Conservation (phyloP, 2,888 invertebrate species). For the Harpalus rufipes region DNA sequence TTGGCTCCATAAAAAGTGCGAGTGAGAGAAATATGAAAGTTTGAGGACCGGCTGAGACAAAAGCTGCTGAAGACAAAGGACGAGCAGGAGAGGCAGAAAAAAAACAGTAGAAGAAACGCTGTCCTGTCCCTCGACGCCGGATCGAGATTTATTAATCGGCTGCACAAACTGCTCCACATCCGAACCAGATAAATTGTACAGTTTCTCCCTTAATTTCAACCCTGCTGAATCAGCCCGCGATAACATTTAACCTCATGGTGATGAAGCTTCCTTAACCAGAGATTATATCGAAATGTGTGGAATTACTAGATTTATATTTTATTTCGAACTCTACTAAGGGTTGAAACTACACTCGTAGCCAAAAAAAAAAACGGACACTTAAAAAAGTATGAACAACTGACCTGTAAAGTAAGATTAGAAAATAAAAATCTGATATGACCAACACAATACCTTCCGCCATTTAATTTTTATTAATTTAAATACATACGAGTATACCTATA, state of each 20-base stretch:
- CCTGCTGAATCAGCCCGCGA: neutral
- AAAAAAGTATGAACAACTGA: no score
- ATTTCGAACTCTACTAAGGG: no score
- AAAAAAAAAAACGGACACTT: no score
- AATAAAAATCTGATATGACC: no score
- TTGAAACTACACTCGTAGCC: no score
- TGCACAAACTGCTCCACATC: conserved; percentile 64
- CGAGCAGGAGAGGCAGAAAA: conserved; percentile 21
- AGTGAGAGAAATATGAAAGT: conserved; percentile 62
- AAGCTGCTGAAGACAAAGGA: conserved; percentile 39
- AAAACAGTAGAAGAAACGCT: conserved; percentile 58
- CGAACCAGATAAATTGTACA: conserved; percentile 59
- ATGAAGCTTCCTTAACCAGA: no score
- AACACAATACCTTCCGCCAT: no score
- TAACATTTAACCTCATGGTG: neutral
- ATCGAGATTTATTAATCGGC: conserved; percentile 66
- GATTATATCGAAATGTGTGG: no score
- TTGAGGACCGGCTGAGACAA: conserved; percentile 56
- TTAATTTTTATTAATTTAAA: no score
- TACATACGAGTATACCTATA: no score
- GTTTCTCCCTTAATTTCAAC: conserved; percentile 45
- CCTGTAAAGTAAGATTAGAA: no score
- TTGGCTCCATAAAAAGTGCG: conserved; percentile 55
- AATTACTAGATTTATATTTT: no score
- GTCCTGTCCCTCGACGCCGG: conserved; percentile 44